These are phyloP conservation scores for Clanis bilineata DNA, from an alignment of 2,888 invertebrate species.

Conservation along the genomic window DNA sequence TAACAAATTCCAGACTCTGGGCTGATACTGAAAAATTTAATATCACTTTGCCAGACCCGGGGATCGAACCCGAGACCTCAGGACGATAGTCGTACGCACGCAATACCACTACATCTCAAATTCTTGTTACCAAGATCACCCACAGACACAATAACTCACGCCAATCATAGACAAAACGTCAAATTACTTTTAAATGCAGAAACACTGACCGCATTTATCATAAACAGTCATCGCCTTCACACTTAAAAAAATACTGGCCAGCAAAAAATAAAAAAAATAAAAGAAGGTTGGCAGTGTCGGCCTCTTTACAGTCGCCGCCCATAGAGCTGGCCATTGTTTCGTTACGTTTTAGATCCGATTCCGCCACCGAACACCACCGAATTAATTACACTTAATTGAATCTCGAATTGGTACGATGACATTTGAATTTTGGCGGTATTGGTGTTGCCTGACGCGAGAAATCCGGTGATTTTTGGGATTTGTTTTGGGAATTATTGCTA, in stretches of 20 bases:
- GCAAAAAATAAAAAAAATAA: conserved; percentile 42
- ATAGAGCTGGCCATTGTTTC: conserved; percentile 67
- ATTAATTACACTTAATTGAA: conserved; percentile 85
- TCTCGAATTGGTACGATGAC: conserved; percentile 86
- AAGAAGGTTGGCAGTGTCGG: conserved; percentile 57
- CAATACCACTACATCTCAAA: neutral
- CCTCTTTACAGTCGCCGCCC: conserved; percentile 66
- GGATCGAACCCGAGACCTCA: too few relatives aligned
- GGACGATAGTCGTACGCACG: too few relatives aligned
- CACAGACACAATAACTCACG: neutral
- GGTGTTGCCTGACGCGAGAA: conserved; percentile 1
- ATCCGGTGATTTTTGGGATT: neutral
- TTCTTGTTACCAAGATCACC: neutral
- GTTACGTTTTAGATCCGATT: conserved; percentile 68
- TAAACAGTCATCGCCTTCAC: conserved; percentile 45
- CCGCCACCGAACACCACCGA: conserved; percentile 71
- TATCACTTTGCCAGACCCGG: too few relatives aligned
- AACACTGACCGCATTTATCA: conserved; percentile 39
- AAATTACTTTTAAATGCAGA: conserved; percentile 34
- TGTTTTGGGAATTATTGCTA: neutral
- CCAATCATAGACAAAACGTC: neutral
- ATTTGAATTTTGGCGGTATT: conserved; percentile 81
- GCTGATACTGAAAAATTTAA: too few relatives aligned
- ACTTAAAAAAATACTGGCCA: conserved; percentile 36
- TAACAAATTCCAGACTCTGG: too few relatives aligned